Percentiles rank a stretch among this genome's conserved stretches.
phyloP scores from a whole-genome alignment of 1,140 invertebrate species.

The Ceratosolen solmsi region DNA sequence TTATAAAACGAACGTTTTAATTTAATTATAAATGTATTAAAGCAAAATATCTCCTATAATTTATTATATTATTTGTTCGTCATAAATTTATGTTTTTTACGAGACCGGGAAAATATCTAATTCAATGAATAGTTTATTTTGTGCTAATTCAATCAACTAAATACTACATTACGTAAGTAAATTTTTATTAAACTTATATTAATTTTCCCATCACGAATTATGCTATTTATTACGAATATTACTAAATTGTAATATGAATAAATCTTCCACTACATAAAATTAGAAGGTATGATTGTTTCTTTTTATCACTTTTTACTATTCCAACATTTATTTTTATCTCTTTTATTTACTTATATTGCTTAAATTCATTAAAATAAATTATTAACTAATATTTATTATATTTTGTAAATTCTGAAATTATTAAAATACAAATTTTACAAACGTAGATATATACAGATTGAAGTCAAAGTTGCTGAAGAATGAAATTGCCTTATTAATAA shows the following conservation, averaged over 20 bases:
- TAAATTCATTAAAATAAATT: too few relatives aligned
- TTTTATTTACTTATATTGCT: too few relatives aligned
- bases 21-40: background rate
- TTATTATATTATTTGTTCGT: background rate
- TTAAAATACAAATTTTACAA: too few relatives aligned
- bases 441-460: too few relatives aligned
- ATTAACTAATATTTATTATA: too few relatives aligned
- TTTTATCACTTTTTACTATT: too few relatives aligned
- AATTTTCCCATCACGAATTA: background rate
- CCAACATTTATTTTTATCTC: too few relatives aligned
- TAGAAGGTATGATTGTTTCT: too few relatives aligned
- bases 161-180: background rate
- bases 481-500: background rate
- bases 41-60: background rate
- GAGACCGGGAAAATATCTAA: background rate
- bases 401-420: too few relatives aligned
- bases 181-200: background rate
- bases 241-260: too few relatives aligned
- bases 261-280: too few relatives aligned
- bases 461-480: background rate
- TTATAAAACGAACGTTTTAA: background rate
- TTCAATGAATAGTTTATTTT: conserved; percentile 4
- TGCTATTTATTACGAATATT: too few relatives aligned
- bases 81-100: background rate
- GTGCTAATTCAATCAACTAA: background rate